Percentiles rank a stretch among this genome's conserved stretches.
Conservation (phyloP, 2,797 vertebrate genomes). For the Pangasius macronema region DNA sequence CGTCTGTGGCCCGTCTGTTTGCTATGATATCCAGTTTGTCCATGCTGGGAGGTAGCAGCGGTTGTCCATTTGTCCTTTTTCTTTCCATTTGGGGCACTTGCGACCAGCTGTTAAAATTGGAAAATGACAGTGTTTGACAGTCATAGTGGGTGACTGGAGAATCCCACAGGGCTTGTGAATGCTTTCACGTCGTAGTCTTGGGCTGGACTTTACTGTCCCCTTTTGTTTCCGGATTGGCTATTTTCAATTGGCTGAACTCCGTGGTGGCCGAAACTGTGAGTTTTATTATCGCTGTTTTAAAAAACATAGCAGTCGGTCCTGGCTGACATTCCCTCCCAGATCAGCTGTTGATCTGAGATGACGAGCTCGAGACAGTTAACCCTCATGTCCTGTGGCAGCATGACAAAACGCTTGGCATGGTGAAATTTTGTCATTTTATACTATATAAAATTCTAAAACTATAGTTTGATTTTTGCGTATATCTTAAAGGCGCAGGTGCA, state of each 20-base stretch:
- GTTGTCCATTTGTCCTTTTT: slow-evolving; percentile 33
- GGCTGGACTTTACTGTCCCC: slow-evolving; percentile 28
- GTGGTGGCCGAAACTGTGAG: slow-evolving; percentile 16
- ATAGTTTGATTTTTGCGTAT: background rate
- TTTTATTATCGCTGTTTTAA: slow-evolving; percentile 13
- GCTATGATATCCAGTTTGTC: slow-evolving; percentile 37
- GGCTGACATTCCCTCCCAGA: background rate
- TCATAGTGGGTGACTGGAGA: slow-evolving; percentile 50
- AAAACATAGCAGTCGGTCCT: slow-evolving; percentile 17
- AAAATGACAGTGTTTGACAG: slow-evolving; percentile 48
- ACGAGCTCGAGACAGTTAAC: background rate
- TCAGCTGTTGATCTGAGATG: slow-evolving; percentile 23
- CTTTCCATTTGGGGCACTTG: slow-evolving; percentile 22
- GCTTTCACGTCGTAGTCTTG: slow-evolving; percentile 32
- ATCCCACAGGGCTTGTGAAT: slow-evolving; percentile 43
- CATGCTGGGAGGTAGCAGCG: slow-evolving; percentile 41
- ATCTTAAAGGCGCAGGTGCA: background rate
- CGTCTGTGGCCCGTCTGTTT: slow-evolving; percentile 21
- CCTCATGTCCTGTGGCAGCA: background rate
- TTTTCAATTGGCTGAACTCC: slow-evolving; percentile 7
- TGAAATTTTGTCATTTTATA: background rate
- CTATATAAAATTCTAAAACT: background rate
- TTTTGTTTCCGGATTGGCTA: slow-evolving; percentile 37
- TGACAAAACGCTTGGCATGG: background rate
- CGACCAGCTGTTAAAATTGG: slow-evolving; percentile 47